Evolutionary conservation across 1,140 invertebrate species (phyloP).

Genomic region (Hycleus phaleratus): DNA sequence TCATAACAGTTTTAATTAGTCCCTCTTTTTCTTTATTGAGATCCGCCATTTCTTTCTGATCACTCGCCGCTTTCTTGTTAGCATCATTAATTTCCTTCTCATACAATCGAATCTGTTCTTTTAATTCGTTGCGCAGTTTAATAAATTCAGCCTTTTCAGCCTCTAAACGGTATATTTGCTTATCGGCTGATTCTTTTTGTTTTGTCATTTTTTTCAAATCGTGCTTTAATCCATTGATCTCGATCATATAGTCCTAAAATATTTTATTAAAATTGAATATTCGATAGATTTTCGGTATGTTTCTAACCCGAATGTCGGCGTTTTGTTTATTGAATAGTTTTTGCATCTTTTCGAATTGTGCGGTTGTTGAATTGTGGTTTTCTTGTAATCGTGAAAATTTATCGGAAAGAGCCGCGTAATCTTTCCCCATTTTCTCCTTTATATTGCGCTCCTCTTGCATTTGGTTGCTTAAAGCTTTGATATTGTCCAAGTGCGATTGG

Average conservation of each 20-base stretch:
- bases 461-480: slow-evolving; percentile 41
- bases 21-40: slow-evolving; percentile 50
- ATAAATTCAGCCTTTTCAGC: slow-evolving; percentile 38
- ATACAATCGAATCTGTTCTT: slow-evolving; percentile 42
- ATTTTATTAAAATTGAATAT: too few species aligned
- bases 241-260: not conserved
- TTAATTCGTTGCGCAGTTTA: slow-evolving; percentile 40
- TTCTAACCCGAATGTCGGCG: slow-evolving; percentile 32
- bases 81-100: slow-evolving; percentile 44
- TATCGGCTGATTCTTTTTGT: slow-evolving; percentile 27
- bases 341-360: slow-evolving; percentile 24
- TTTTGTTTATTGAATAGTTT: slow-evolving; percentile 24
- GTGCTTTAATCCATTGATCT: slow-evolving; percentile 26
- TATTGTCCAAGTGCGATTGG: slow-evolving; percentile 36
- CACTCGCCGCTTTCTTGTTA: slow-evolving; percentile 43
- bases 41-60: slow-evolving; percentile 44
- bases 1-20: slow-evolving; percentile 46
- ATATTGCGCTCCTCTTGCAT: slow-evolving; percentile 41
- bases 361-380: slow-evolving; percentile 25
- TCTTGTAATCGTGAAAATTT: slow-evolving; percentile 33
- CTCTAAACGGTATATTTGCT: slow-evolving; percentile 33
- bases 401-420: slow-evolving; percentile 31
- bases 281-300: slow-evolving; percentile 20
- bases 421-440: slow-evolving; percentile 37
- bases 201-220: slow-evolving; percentile 30